A percentile compares a stretch with the other conserved stretches of the same genome.
Evolutionary conservation across 1,140 invertebrate genomes (phyloP).

Genomic region (Berghia stephanieae): DNA sequence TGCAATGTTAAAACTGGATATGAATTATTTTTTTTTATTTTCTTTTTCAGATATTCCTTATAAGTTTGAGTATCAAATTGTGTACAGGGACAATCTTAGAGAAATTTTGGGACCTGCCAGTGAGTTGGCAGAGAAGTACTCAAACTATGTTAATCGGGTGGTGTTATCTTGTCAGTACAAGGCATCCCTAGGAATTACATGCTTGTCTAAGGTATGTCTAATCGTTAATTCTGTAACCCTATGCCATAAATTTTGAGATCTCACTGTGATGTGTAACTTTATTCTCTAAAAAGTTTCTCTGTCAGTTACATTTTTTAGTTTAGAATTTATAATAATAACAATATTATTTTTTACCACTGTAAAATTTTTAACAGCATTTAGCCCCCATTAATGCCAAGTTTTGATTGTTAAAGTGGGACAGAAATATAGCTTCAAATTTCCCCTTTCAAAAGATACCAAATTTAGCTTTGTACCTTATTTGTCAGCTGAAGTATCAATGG

Average conservation of each 20-base stretch:
- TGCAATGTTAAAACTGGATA: too few relatives aligned
- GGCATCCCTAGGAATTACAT: slow-evolving; percentile 43
- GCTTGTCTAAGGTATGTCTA: slow-evolving; percentile 49
- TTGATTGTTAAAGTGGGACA: background rate
- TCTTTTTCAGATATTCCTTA: slow-evolving; percentile 52
- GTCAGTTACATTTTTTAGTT: too few relatives aligned
- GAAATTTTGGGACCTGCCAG: slow-evolving; percentile 40
- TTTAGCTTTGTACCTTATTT: too few relatives aligned
- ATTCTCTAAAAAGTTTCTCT: too few relatives aligned
- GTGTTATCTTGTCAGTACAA: slow-evolving; percentile 43
- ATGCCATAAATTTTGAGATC: background rate
- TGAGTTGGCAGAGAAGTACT: slow-evolving; percentile 51
- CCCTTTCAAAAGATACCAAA: too few relatives aligned
- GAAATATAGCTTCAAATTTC: background rate
- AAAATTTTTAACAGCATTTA: background rate
- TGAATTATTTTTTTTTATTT: too few relatives aligned
- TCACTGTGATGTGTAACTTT: background rate
- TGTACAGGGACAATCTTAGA: slow-evolving; percentile 34
- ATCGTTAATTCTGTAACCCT: background rate
- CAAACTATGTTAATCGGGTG: slow-evolving; percentile 43
- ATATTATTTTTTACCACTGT: background rate
- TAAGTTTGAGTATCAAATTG: slow-evolving; percentile 50
- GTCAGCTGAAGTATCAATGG: too few relatives aligned
- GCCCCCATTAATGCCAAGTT: background rate
- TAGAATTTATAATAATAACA: background rate